phyloP scores from a whole-genome alignment of 2,113 vertebrate genomes.

The Mungos mungo region DNA sequence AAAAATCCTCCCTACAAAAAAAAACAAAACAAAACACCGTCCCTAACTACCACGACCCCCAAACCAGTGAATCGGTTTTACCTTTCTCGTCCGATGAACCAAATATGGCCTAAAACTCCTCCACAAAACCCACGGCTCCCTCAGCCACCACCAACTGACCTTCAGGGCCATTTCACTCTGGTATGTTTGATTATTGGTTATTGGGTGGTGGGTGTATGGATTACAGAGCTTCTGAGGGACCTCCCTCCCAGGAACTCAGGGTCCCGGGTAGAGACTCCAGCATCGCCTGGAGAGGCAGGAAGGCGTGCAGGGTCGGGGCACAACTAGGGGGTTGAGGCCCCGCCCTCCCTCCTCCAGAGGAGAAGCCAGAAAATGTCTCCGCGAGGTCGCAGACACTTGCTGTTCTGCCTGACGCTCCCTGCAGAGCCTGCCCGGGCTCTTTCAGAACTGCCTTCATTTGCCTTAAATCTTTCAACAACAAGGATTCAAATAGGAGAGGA shows the following conservation, averaged over 20 bases:
- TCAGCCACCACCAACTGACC: not conserved
- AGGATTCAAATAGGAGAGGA: not conserved
- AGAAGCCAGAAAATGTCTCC: not conserved
- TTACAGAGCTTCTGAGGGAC: not conserved
- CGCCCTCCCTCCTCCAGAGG: not conserved
- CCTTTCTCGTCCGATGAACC: not conserved
- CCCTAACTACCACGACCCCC: not conserved
- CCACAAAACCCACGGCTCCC: not conserved
- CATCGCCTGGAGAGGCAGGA: not conserved
- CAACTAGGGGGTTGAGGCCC: fast-evolving
- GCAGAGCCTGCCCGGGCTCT: fast-evolving
- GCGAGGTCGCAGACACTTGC: too few species aligned
- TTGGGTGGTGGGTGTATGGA: not conserved
- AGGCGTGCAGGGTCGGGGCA: not conserved
- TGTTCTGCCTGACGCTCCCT: fast-evolving
- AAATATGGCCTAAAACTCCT: not conserved
- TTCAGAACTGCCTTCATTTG: not conserved
- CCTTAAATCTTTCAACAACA: not conserved
- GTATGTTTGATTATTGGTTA: not conserved
- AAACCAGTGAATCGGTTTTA: not conserved
- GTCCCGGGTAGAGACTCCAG: not conserved
- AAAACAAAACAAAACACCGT: not conserved
- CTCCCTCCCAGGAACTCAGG: not conserved
- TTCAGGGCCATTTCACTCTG: not conserved
- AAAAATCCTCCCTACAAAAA: not conserved